These are phyloP conservation scores for Dolichoris vasculosae DNA, from an alignment of 1,140 invertebrate genomes.

Conservation along the genomic window DNA sequence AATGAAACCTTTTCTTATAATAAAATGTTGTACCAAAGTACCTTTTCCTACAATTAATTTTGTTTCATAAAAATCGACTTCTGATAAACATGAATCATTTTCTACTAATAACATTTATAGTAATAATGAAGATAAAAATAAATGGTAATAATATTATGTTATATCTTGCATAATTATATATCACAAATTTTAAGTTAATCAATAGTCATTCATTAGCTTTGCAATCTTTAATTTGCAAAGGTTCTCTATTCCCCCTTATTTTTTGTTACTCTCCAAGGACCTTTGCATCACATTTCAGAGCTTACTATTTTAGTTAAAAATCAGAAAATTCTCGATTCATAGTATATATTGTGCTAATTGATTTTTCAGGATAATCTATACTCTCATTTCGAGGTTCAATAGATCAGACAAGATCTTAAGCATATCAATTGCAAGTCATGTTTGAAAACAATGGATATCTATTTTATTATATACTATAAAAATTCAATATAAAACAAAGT, in stretches of 20 bases:
- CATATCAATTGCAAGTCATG: background rate
- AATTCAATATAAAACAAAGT: background rate
- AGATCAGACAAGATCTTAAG: slow-evolving; percentile 1
- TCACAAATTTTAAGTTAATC: slow-evolving; percentile 39
- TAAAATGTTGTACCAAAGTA: too few relatives aligned
- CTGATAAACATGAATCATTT: too few relatives aligned
- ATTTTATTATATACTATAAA: background rate
- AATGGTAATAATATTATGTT: background rate
- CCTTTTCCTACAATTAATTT: too few relatives aligned
- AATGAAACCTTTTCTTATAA: too few relatives aligned
- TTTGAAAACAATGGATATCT: slow-evolving; percentile 14
- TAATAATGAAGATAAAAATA: too few relatives aligned
- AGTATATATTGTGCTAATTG: slow-evolving; percentile 3
- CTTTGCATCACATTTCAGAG: background rate
- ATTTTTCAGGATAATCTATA: background rate
- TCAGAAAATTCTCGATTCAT: slow-evolving; percentile 5
- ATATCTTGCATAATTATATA: slow-evolving; percentile 49
- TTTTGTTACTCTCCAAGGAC: slow-evolving; percentile 4
- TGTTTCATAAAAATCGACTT: too few relatives aligned
- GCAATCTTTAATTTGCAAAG: background rate
- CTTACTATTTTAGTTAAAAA: background rate
- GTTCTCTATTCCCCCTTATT: background rate
- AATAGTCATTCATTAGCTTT: slow-evolving; percentile 27
- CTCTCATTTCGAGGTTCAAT: background rate
- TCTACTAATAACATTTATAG: too few relatives aligned